Percentiles rank a stretch among this genome's conserved stretches.
These are phyloP conservation scores for Emmelina monodactyla DNA, from an alignment of 2,888 invertebrate species.

Conservation along the genomic window DNA sequence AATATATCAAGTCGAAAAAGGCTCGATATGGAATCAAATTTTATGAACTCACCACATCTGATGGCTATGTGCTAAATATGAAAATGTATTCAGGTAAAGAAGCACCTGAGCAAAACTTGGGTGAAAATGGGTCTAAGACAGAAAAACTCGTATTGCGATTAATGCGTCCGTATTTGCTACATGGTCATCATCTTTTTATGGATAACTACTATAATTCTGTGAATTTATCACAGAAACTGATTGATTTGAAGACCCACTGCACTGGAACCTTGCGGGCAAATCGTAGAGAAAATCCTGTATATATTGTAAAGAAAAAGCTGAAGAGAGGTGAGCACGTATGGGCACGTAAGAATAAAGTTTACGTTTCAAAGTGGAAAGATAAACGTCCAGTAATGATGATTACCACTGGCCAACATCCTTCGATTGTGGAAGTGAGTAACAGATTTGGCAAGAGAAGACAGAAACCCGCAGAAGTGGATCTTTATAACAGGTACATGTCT, in stretches of 20 bases:
- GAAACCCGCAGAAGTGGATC: conserved; percentile 9
- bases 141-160: conserved; percentile 16
- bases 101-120: conserved; percentile 5
- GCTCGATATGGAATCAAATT: conserved; percentile 22
- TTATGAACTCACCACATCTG: conserved; percentile 19
- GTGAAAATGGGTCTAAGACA: conserved; percentile 13
- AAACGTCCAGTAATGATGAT: conserved; percentile 15
- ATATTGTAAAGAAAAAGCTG: conserved; percentile 11
- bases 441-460: conserved; percentile 8
- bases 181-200: conserved; percentile 18
- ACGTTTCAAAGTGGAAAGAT: conserved; percentile 15
- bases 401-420: conserved; percentile 12
- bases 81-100: conserved; percentile 19
- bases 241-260: conserved; percentile 15
- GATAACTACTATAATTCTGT: conserved; percentile 19
- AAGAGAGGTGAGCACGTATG: conserved; percentile 16
- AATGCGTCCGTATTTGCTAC: conserved; percentile 16
- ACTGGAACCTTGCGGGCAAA: conserved; percentile 16
- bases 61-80: conserved; percentile 22
- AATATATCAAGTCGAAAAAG: conserved; percentile 21
- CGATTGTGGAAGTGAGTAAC: conserved; percentile 10
- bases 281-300: conserved; percentile 16
- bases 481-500: conserved; percentile 14
- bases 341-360: conserved; percentile 15
- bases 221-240: conserved; percentile 13